These are phyloP conservation scores for Microctonus aethiopoides DNA, from an alignment of 2,888 invertebrate genomes.

Conservation along the genomic window DNA sequence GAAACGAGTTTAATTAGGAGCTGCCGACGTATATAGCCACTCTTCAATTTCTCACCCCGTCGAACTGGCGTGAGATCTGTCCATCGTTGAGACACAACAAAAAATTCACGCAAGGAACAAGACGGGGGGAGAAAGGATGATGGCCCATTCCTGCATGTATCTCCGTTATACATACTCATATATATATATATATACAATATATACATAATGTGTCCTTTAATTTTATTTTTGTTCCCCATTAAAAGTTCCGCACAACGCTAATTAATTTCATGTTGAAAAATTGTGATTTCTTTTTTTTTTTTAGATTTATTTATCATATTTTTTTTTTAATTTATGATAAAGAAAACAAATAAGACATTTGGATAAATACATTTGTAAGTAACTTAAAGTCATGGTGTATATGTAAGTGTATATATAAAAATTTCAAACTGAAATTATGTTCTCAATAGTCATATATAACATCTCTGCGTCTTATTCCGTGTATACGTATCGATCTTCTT, in stretches of 20 bases:
- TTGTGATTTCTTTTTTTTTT: too few relatives aligned
- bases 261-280: neutral
- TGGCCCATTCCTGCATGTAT: conserved; percentile 18
- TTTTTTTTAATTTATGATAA: neutral
- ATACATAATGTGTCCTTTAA: neutral
- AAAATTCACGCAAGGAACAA: conserved; percentile 24
- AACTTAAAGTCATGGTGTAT: too few relatives aligned
- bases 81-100: conserved; percentile 20
- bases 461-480: conserved; percentile 42
- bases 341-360: too few relatives aligned
- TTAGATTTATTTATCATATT: too few relatives aligned
- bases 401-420: neutral
- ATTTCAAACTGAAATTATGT: conserved; percentile 43
- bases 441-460: conserved; percentile 44
- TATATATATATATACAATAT: too few relatives aligned
- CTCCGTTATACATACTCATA: neutral
- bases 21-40: conserved; percentile 36
- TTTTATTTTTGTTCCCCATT: neutral
- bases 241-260: neutral
- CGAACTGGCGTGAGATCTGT: conserved; percentile 37
- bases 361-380: too few relatives aligned
- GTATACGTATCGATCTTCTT: conserved; percentile 46
- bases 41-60: conserved; percentile 53
- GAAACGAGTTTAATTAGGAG: conserved; percentile 49
- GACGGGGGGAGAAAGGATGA: neutral